Base-by-base conservation (phyloP, 2,888 invertebrate species). In the Magallana nippona region DNA sequence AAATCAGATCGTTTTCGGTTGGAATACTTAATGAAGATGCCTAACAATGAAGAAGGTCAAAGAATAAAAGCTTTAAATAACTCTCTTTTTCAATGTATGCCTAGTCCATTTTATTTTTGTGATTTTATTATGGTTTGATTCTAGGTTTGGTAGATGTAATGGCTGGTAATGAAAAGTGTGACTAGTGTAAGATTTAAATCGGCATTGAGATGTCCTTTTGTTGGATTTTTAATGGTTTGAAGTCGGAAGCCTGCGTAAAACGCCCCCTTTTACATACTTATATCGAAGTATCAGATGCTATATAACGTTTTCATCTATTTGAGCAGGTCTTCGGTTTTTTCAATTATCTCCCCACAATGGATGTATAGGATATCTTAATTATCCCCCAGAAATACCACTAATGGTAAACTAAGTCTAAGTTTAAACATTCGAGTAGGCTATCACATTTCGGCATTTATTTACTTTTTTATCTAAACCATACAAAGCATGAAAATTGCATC, bases 81-180 rank as follows among this genome's bases (percentile, higher is more conserved):
- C 71, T 71, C 71, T 71, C 71, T 71, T 71, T 71, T 71, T 71
- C 71, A 71, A 71, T 71, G 32, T 71, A 71, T 71, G 71, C 27
- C 71, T 71, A 22, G 71, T 22, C 27, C 71, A 71, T 71, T 71
- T 71, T 15, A 71, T 71, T 71, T 71, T 19, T 71, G 71, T 71
- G 71, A 32, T 19, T 71, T 71, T 71, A 71, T 71, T 71, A 71
- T 13, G 32, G 22, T 71, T 71, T 71, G 71, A 71, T 71, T 22
- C 71, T 71, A 71, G 71, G 71, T 71, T 71, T 27, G 27, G 71
- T 32, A 22, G 19, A 71, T 71, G 71, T 71, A 71, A 71, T 71
- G 71, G 27, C 71, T 32, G 71, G 71, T 27, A 71, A 71, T 71
- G 71, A 71, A 71, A 71, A 71, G 71, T 71, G 71, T 32, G 71